Evolutionary conservation across 2,888 invertebrate genomes (phyloP), one percentile per base, ranked within the genome.

Genomic region (Pollenia labialis): DNA sequence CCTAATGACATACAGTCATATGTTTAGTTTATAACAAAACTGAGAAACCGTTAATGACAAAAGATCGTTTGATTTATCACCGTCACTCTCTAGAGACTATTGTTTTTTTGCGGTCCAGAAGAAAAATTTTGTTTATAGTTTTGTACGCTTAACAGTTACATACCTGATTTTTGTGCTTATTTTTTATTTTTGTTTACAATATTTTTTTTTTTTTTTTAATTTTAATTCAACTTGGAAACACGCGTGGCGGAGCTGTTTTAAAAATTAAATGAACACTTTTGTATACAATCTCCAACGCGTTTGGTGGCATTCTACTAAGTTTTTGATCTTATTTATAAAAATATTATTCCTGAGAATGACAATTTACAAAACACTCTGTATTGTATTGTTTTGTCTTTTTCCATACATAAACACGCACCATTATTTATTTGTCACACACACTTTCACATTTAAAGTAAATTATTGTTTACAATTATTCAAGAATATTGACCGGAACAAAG

Each of bases 401-500:
- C n/a, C 54, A 72, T 58, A 18, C 50, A 40, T 50, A 52, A 42
- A 75, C 7, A 44, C 23, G 44, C 72, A 18, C 18, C 60, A 77
- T 23, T 71, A 32, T 56, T 23, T 71, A 32, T 56, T 81, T 80
- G 62, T 79, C 40, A 64, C 46, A 46, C 56, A 54, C 42, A 54
- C 60, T 32, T 40, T 44, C 46, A 71, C 71, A 71, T 77, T 14
- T 58, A 23, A 64, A 10, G 32, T 52, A 11, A 40, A 42, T 12
- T 18, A 44, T 60, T 52, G 4, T 52, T 1, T 32, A 42, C 6
- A 62, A 71, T 42, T 52, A 18, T 62, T 54, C 3, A 48, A 81
- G 48, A 74, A 83, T 72, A 54, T 76, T 75, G 75, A 66, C 86
- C 82, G 86, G 82, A 86, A 86, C 86, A 86, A 80, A 86, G 86